phyloP scores from a whole-genome alignment of 2,113 vertebrate genomes.

The Cranoglanis bouderius region DNA sequence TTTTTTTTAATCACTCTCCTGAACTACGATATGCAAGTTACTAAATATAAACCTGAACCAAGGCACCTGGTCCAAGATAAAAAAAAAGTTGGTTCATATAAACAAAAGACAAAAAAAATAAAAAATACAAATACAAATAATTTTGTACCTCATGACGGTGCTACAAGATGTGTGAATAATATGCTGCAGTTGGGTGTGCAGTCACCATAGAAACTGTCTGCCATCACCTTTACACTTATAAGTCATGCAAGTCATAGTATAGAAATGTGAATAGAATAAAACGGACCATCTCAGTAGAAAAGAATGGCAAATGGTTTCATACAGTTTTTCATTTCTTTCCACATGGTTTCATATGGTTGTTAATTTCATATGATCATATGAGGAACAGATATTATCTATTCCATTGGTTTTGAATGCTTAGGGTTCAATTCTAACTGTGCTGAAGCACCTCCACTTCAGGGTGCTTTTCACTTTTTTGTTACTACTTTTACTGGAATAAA shows the following conservation, averaged over 20 bases:
- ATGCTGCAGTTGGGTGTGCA: background rate
- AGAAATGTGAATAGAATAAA: background rate
- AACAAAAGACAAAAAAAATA: too few species aligned
- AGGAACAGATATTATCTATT: too few species aligned
- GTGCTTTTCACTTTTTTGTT: background rate
- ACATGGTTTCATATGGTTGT: background rate
- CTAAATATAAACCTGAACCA: background rate
- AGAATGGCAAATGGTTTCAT: background rate
- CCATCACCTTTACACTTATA: too few species aligned
- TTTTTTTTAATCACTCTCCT: background rate
- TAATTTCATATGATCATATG: too few species aligned
- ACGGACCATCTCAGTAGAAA: background rate
- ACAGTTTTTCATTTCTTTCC: background rate
- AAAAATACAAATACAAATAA: background rate
- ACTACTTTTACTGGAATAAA: too few species aligned
- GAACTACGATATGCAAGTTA: background rate
- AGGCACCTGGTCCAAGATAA: background rate
- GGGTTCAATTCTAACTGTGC: background rate
- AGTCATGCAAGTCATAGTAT: background rate
- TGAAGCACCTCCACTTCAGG: background rate
- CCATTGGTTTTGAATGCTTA: background rate
- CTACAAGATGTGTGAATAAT: background rate
- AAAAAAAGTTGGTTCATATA: background rate
- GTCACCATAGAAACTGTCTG: background rate
- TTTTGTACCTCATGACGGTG: background rate